Base-by-base conservation (phyloP, 2,113 vertebrate species). In the Leuciscus idus region DNA sequence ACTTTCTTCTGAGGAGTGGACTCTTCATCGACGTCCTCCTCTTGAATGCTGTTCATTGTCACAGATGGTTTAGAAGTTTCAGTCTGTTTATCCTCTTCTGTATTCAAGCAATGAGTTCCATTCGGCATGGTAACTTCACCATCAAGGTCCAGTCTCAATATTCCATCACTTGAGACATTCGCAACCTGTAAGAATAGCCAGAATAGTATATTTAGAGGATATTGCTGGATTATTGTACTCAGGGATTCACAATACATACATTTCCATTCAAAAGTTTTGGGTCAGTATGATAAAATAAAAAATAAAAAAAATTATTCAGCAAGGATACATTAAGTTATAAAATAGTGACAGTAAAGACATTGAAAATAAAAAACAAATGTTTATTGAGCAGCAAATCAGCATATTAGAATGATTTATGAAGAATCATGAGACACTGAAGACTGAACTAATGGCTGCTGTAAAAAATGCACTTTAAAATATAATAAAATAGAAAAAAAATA, bases 111-210 rank as follows among this genome's bases (percentile, higher is more conserved):
- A 83, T 90, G 77, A 5, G 93, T 93, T 83, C 93, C 92, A 85
- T 90, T 95, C 8, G 94, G 93, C 0, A 94, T 93, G 30, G 88
- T 91, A 88, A 96, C 93, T 0, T 93, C 86, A 62, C 88, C 89
- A 46, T 97, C 96, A 12, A 98, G 95, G 89, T 98, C 97, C 79
- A 98, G 91, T 79, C 96, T 94, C 61, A 94, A 88, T 89, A 97
- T 93, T 4, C 97, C 97, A n/a, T 98, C 96, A 28, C 94, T 96
- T 4, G 95, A 94, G 33, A 95, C 89, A 4, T 61, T 95, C 74
- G 97, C 97, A 70, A 95, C 96, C 98, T 99, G 87, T 3, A 81
- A 84, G 66, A 26, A 17, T 3, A 77, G 17, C 39, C 55, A 6
- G 10, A 48, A 43, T 28, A 50, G 62, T 85, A n/a, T 19, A 81